A percentile compares a stretch with the other conserved stretches of the same genome.
These are phyloP conservation scores for Tor tambroides DNA, from an alignment of 2,113 vertebrate genomes.

Conservation along the genomic window DNA sequence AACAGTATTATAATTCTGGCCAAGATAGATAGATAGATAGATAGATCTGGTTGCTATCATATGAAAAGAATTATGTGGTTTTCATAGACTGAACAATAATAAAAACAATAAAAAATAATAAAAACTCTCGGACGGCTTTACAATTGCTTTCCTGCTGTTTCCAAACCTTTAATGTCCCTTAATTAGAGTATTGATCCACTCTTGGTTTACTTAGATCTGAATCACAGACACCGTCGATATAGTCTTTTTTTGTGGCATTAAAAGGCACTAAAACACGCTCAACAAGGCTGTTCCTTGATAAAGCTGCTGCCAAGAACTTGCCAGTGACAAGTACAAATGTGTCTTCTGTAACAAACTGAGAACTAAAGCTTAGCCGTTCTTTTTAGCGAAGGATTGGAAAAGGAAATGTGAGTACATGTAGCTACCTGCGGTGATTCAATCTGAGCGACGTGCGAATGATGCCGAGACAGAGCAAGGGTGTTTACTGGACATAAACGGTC, in stretches of 20 bases:
- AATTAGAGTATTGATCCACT: conserved; percentile 33
- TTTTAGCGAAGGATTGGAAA: background rate
- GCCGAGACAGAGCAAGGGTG: background rate
- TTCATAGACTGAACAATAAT: background rate
- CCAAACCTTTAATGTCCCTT: conserved; percentile 31
- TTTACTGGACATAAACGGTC: background rate
- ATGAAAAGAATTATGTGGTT: background rate
- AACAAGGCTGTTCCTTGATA: conserved; percentile 3
- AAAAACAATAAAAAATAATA: too few relatives aligned
- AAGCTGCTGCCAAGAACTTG: conserved; percentile 26
- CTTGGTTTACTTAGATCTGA: background rate
- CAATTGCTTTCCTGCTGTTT: conserved; percentile 4
- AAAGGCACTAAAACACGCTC: conserved; percentile 1
- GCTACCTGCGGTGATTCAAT: background rate
- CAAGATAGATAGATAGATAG: too few relatives aligned
- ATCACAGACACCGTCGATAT: conserved; percentile 12
- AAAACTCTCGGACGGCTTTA: background rate
- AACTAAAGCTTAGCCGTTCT: background rate
- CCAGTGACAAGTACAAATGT: conserved; percentile 20
- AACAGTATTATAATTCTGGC: too few relatives aligned
- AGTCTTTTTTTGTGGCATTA: conserved; percentile 7
- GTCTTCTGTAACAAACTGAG: background rate
- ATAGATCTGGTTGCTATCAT: background rate
- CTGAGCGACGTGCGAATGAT: background rate
- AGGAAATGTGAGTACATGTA: background rate